Evolutionary conservation across 2,797 vertebrate species (phyloP), one percentile per base, ranked within the genome.

Genomic region (Apogon hyalosoma): DNA sequence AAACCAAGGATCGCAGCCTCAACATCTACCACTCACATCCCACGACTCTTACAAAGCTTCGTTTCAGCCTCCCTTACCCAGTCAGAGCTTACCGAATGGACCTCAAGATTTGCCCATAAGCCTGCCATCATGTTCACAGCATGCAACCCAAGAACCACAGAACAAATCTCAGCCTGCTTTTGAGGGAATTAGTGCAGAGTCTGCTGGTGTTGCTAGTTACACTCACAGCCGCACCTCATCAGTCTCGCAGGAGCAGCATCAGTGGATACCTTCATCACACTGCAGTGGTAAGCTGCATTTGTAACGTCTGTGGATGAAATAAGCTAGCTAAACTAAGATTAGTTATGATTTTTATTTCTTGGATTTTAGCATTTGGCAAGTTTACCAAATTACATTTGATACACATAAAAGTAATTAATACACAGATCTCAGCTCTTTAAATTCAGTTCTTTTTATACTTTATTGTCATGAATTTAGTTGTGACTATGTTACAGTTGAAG

Each of bases 241-340:
- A 13, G 24, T 63, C 1, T 58, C 76, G 58, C 80, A 77, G 60
- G 71, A 75, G 56, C 85, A 76, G 46, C 47, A 0, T 45, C 80
- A 77, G 54, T 90, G 87, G 85, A 50, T 28, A 0, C 54, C 69
- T 4, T 50, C 85, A 10, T 57, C 73, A 13, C 66, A 53, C 10
- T 67, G 51, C 51, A 74, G 58, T 2, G 85, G 90, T 91, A 54
- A 85, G 61, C 0, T 38, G 7, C n/a, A 1, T 9, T n/a, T 52
- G 1, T 2, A 4, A 14, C 18, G n/a, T 5, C n/a, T 36, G 49
- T 36, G 7, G 24, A 0, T 24, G 21, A 24, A 24, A 24, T 24
- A 24, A 24, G 21, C 2, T 24, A 24, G 21, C 21, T 15, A 10
- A 15, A 3, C 0, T 28, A 28, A 24, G 9, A 46, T 16, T 16